Percentiles rank a stretch among this genome's conserved stretches.
Conservation (phyloP, 2,888 invertebrate species). For the Frankliniella intonsa region DNA sequence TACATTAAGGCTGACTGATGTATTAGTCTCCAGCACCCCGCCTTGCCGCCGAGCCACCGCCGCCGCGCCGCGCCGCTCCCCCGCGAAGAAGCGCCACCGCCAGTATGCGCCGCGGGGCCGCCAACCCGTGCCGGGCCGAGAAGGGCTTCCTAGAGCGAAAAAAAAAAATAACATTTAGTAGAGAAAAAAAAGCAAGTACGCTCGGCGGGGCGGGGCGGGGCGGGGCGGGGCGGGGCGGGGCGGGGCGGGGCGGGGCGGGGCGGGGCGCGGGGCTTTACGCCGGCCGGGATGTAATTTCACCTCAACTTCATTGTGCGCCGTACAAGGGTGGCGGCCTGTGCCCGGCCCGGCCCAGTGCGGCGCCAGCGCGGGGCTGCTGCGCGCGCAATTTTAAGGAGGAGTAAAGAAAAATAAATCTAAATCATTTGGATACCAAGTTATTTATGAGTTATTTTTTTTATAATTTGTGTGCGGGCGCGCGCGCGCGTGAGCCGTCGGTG, state of each 20-base stretch:
- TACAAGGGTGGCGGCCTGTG: not conserved
- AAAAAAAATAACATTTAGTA: not conserved
- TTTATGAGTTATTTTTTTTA: too few relatives aligned
- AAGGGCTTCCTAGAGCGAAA: not conserved
- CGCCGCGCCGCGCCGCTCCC: conserved; percentile 1
- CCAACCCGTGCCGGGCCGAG: conserved; percentile 33
- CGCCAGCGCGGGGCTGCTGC: not conserved
- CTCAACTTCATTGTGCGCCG: not conserved
- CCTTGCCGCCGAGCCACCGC: not conserved
- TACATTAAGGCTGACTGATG: conserved; percentile 26
- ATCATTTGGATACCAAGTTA: not conserved
- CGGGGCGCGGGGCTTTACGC: not conserved
- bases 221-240: not conserved
- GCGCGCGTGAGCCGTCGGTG: too few relatives aligned
- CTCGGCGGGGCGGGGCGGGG: not conserved
- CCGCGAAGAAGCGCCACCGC: not conserved
- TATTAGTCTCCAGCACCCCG: conserved; percentile 35
- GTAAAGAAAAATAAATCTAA: not conserved
- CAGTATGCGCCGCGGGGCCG: not conserved
- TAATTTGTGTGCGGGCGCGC: too few relatives aligned
- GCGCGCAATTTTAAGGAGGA: not conserved
- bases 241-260: not conserved
- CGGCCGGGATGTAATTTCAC: not conserved
- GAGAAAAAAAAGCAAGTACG: not conserved
- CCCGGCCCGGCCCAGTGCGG: not conserved